phyloP scores from a whole-genome alignment of 1,140 invertebrate species.

The Drosophila kepulauana region DNA sequence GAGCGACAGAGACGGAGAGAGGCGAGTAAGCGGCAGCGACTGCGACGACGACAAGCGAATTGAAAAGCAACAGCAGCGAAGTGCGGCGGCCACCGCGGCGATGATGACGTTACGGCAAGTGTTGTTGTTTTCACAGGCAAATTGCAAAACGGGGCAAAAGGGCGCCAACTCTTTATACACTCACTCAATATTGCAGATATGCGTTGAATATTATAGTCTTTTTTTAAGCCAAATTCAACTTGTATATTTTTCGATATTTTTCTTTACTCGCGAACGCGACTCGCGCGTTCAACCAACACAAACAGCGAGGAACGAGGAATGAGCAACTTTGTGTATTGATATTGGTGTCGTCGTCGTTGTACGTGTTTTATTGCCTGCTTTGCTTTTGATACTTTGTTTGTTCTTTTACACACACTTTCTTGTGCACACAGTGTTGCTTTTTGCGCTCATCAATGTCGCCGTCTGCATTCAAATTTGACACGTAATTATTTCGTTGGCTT shows the following conservation, averaged over 20 bases:
- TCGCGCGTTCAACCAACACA: slow-evolving; percentile 25
- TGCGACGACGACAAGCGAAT: slow-evolving; percentile 49
- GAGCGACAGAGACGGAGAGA: slow-evolving; percentile 43
- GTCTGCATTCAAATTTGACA: slow-evolving; percentile 25
- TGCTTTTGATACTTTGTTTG: slow-evolving; percentile 77
- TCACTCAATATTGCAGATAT: slow-evolving; percentile 3
- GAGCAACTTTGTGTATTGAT: slow-evolving; percentile 40
- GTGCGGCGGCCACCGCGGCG: slow-evolving; percentile 48
- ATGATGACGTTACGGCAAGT: slow-evolving; percentile 60
- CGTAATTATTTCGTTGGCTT: not conserved
- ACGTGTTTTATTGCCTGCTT: slow-evolving; percentile 64
- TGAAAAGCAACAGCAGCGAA: slow-evolving; percentile 70
- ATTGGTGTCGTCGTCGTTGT: slow-evolving; percentile 49
- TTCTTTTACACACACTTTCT: slow-evolving; percentile 78
- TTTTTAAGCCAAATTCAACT: slow-evolving; percentile 15
- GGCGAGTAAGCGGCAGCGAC: slow-evolving; percentile 39
- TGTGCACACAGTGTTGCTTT: slow-evolving; percentile 69
- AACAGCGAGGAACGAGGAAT: slow-evolving; percentile 51
- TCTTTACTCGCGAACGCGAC: slow-evolving; percentile 28
- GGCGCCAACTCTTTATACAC: slow-evolving; percentile 20
- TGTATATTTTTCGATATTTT: not conserved
- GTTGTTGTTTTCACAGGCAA: slow-evolving; percentile 22
- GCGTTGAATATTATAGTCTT: slow-evolving; percentile 7
- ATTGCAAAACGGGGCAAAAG: slow-evolving; percentile 11
- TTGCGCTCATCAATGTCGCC: slow-evolving; percentile 50